A percentile compares a stretch with the other conserved stretches of the same genome.
Conservation (phyloP, 2,113 vertebrate species). For the Castor canadensis region DNA sequence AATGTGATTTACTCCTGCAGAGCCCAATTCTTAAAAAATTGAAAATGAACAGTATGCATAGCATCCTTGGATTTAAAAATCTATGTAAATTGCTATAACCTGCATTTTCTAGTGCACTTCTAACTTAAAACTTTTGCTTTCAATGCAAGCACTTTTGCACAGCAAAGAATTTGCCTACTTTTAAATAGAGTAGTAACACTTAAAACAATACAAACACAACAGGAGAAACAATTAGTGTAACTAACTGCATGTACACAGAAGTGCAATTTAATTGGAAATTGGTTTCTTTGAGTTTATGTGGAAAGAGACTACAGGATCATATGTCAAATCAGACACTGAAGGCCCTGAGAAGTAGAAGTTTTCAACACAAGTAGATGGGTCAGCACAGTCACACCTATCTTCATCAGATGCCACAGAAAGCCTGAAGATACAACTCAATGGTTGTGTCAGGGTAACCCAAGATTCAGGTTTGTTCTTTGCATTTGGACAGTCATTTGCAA, state of each 20-base stretch:
- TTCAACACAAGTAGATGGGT: background rate
- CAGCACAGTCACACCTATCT: background rate
- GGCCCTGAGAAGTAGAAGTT: background rate
- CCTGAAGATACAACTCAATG: background rate
- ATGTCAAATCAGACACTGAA: background rate
- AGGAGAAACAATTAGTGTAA: background rate
- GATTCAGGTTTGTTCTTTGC: background rate
- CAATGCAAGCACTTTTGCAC: background rate
- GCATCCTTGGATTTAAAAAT: background rate
- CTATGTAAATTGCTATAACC: background rate
- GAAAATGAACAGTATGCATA: background rate
- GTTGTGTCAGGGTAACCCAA: background rate
- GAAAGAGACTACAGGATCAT: background rate
- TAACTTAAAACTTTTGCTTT: slow-evolving; percentile 26
- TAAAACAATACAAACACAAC: slow-evolving; percentile 8
- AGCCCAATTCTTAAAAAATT: background rate
- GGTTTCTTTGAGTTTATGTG: background rate
- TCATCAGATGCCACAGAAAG: background rate
- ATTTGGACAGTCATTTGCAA: background rate
- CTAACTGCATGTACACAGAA: background rate
- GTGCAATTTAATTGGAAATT: background rate
- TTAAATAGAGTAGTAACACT: slow-evolving; percentile 27
- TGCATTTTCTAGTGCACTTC: background rate
- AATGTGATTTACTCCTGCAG: background rate
- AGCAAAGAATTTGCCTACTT: slow-evolving; percentile 17